Evolutionary conservation across 2,113 vertebrate genomes (phyloP), one percentile per base, ranked within the genome.

Genomic region (Hylia prasina): DNA sequence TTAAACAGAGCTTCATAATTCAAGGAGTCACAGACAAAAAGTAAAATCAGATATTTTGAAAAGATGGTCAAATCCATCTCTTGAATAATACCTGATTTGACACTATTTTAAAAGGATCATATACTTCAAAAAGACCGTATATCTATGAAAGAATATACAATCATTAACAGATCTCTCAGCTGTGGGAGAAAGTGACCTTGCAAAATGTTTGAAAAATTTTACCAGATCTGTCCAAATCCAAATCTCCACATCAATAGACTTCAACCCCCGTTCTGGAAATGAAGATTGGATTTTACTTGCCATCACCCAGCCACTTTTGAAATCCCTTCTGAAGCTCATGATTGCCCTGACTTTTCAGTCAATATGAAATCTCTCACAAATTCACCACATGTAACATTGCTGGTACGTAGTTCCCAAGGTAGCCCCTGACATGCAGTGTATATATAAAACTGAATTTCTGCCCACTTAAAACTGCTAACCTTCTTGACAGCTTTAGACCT

Each of bases 341-440:
- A 28, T 30, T 48, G 14, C 11, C 48, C 23, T 3, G 8, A 33
- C 28, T 57, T 70, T 30, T 19, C 56, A 11, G 22, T 50, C 42
- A 8, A 1, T 24, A 16, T 6, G 21, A 22, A 51, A 10, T 3
- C 48, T 1, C 15, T 48, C 47, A 35, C 18, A 33, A 78, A 61
- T 53, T 31, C 57, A 40, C 24, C 24, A 10, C 35, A 5, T 0
- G 10, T 6, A 31, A 19, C 23, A 2, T 4, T n/a, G 9, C 42
- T 17, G 13, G 11, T 2, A 1, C 0, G 1, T 1, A 61, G 57
- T 24, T 69, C 39, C 44, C 22, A 6, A 39, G 21, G 44, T 1
- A 44, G 45, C 13, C 40, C 51, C 14, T 6, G 31, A 37, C 20
- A 30, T 0, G 3, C 47, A 8, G 30, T 0, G 2, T 3, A 2